phyloP scores from a whole-genome alignment of 2,888 invertebrate genomes.

The Junonia oenone region DNA sequence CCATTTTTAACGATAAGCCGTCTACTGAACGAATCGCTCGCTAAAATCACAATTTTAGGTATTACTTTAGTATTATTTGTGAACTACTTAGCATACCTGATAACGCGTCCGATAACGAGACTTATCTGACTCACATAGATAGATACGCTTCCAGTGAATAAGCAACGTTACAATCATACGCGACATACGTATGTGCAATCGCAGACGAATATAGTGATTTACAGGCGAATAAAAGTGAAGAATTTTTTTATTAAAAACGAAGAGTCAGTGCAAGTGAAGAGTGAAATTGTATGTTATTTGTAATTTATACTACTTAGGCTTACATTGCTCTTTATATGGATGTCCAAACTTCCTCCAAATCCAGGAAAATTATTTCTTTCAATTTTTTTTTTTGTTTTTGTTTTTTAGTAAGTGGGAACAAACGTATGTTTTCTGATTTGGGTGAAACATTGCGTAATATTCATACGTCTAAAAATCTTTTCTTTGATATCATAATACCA shows the following conservation, averaged over 20 bases:
- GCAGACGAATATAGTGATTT: neutral
- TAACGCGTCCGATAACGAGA: conserved; percentile 65
- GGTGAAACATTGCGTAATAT: no score
- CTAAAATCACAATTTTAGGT: neutral
- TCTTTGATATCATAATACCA: no score
- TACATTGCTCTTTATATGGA: no score
- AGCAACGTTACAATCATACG: conserved; percentile 6
- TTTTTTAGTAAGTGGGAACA: no score
- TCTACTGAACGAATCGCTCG: neutral
- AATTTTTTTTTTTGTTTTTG: no score
- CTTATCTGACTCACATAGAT: conserved; percentile 57
- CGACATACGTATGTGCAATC: conserved; percentile 1
- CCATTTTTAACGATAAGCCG: neutral
- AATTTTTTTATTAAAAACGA: neutral
- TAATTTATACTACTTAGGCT: neutral
- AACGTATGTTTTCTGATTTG: no score
- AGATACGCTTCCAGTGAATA: conserved; percentile 18
- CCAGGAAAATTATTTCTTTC: no score
- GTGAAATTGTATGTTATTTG: neutral
- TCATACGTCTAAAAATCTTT: no score
- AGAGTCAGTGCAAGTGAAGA: neutral
- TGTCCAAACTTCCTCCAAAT: no score
- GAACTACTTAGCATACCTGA: conserved; percentile 54
- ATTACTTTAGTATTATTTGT: conserved; percentile 29
- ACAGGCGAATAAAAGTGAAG: neutral